Base-by-base conservation (phyloP, 2,888 invertebrate genomes). In the Melikaiella ostensackeni region DNA sequence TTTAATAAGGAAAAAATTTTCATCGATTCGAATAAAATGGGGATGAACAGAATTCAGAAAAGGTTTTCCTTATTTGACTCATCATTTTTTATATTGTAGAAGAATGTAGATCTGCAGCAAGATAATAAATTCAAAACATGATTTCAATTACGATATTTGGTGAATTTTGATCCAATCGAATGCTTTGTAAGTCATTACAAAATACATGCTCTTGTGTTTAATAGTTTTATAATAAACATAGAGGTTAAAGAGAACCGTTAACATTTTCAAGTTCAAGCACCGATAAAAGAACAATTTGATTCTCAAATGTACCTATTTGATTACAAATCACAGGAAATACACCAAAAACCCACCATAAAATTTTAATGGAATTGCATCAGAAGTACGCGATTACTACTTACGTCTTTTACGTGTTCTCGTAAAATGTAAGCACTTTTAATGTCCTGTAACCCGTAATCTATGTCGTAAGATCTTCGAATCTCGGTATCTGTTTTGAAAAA, bases 261-360 rank as follows among this genome's bases (percentile, higher is more conserved):
- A 55, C 55, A 9, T 21, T 55, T 55, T 55, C 16, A 55, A 21
- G 21, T 55, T 21, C 9, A 55, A 55, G 21, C 11, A 55, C 21
- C 55, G 3, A 63, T 63, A 63, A 63, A 63, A 63, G 11, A 35
- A 21, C 9, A 38, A 9, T 63, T 38, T 13, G 35, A 21, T 38
- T 19, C 13, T 38, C 13, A 63, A 38, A 63, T n/a, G 21, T 63
- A 35, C 21, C 63, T 13, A 63, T 63, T 63, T 30, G 63, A 63
- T 63, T 63, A 21, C 63, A 6, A 63, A 38, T 38, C 7, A 21
- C 21, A 38, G 6, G 35, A 35, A 21, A 35, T 63, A 21, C 38
- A 35, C n/a, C 21, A 21, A 38, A 33, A 30, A 63, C 63, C 21
- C 21, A 16, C 35, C 13, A 21, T 63, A 35, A 38, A 63, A 33